These are phyloP conservation scores for Dallia pectoralis DNA, from an alignment of 2,797 vertebrate species.

Conservation along the genomic window DNA sequence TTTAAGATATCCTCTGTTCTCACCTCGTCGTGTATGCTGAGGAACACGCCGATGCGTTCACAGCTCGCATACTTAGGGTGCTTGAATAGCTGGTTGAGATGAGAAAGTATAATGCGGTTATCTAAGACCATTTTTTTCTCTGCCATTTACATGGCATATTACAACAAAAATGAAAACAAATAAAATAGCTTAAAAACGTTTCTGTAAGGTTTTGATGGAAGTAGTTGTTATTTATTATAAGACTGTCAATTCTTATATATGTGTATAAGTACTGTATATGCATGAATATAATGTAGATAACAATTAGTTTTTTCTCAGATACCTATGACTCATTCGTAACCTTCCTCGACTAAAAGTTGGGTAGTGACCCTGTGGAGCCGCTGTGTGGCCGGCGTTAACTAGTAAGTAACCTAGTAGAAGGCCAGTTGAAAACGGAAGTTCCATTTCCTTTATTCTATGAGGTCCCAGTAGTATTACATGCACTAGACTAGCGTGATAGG, in stretches of 20 bases:
- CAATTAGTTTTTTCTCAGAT: no score
- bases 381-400: no score
- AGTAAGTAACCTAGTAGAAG: no score
- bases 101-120: not conserved
- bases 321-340: no score
- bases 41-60: constrained; percentile 85
- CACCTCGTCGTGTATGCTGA: constrained; percentile 91
- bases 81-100: constrained; percentile 73
- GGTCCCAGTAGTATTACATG: not conserved
- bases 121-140: not conserved
- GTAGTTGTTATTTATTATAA: not conserved
- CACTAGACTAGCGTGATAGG: not conserved
- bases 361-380: no score
- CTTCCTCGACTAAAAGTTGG: no score
- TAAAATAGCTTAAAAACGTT: not conserved
- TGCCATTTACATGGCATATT: not conserved
- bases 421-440: no score
- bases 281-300: no score
- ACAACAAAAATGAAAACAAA: not conserved
- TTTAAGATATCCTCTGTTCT: constrained; percentile 83
- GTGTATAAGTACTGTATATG: no score
- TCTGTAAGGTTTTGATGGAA: not conserved
- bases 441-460: not conserved
- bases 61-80: constrained; percentile 82
- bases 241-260: not conserved